Base-by-base conservation (phyloP, 2,888 invertebrate species). In the Yponomeuta evonymella region DNA sequence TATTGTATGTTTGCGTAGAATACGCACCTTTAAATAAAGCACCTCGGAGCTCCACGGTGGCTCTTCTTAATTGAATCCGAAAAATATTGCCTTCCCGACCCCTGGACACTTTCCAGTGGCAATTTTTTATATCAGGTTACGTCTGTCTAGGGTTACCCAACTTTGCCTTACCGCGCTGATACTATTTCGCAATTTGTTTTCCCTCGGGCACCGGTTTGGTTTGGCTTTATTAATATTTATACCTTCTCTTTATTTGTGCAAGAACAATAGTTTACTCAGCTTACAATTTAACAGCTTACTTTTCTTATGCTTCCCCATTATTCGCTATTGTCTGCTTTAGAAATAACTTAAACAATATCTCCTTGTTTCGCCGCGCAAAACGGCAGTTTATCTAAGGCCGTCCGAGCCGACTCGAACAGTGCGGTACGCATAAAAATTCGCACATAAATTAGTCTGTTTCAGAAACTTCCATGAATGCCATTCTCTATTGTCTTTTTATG, bases 401-500 rank as follows among this genome's bases (percentile, higher is more conserved):
- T 74, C 75, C 76, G 74, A 77, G 77, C 78, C 51, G 33, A 71
- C 71, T 70, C 74, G 73, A 72, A 72, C 48, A 43, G 23, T 63
- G 48, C 64, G 75, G 72, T 75, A 69, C 71, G 72, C 72, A 69
- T 79, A 83, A 84, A 85, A 84, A 77, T 62, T 66, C 75, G 75
- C 78, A 73, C 79, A 80, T 83, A 85, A 84, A 86, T 86, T 83
- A 84, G 79, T 75, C 78, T 76, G 76, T 75, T 73, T 64, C 12
- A 68, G 73, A 83, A 87, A 88, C 79, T 87, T 86, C 77, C 66
- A 74, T 82, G 80, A 83, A 81, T 80, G 82, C 81, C 80, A 78
- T 80, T 80, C 82, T 83, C 83, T 85, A 85, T 89, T 89, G 88
- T 89, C 86, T 86, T 83, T 86, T 86, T 87, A 87, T 85, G 83